Evolutionary conservation across 2,888 invertebrate genomes (phyloP), one percentile per base, ranked within the genome.

Genomic region (Tetropium fuscum): DNA sequence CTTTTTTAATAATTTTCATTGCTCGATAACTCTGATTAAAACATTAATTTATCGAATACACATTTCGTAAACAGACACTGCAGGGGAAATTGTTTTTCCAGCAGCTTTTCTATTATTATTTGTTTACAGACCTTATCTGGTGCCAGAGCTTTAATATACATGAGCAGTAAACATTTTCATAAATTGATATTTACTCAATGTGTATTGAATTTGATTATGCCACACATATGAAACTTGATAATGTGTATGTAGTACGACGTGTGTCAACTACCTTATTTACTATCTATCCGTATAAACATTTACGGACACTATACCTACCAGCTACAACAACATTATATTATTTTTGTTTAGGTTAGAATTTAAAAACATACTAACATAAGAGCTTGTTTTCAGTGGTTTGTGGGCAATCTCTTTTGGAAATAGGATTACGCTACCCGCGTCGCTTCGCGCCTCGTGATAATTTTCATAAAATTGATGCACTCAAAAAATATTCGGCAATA

Each of bases 1-100:
- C 69, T 47, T 69, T 70, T 38, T 63, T 36, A 47, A 70, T 54
- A 8, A 64, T 56, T 27, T 60, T 51, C 69, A 70, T 69, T 20
- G 49, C 54, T 16, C 3, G 43, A 43, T 8, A 13, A 13, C 25
- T 40, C 25, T 11, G 25, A 20, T 43, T 25, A 43, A 44, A 16
- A n/a, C n/a, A 15, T 27, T 34, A 34, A 34, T 45, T 55, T 25
- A 36, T 20, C 34, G 30, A 51, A 36, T 34, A 38, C 10, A 25
- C 40, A 40, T 51, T 51, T 40, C 18, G 18, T 51, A 36, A 53
- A 32, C 22, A 43, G 8, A 1, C 25, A 44, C 53, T 44, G 36
- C n/a, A 5, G 34, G 15, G 32, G 43, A 53, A 53, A 43, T 43
- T 43, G 13, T 18, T 53, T 53, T 43, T 53, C 36, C 40, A 43